Percentiles rank a stretch among this genome's conserved stretches.
Evolutionary conservation across 1,140 invertebrate species (phyloP).

Genomic region (Leptinotarsa undecemlineata): DNA sequence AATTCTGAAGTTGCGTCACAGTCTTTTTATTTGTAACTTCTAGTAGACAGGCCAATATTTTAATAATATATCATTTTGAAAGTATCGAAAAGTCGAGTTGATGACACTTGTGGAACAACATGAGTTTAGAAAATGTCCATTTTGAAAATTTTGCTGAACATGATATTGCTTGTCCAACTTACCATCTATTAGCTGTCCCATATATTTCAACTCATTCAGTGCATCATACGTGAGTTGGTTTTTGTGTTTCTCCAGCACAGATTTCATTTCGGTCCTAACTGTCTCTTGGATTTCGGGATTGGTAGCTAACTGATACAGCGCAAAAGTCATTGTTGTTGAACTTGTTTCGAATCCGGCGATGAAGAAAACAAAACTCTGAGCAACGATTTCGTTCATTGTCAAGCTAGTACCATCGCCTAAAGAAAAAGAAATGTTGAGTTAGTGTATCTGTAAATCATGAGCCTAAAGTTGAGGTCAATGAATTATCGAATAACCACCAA

Average conservation of each 20-base stretch:
- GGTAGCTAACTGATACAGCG: conserved; percentile 57
- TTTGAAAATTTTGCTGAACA: too few relatives aligned
- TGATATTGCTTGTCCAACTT: conserved; percentile 20
- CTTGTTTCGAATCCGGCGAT: conserved; percentile 62
- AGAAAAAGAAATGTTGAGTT: background rate
- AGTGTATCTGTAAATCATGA: too few relatives aligned
- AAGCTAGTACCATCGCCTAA: conserved; percentile 18
- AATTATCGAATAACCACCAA: too few relatives aligned
- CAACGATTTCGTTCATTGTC: conserved; percentile 45
- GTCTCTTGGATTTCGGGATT: conserved; percentile 58
- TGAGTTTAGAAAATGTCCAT: too few relatives aligned
- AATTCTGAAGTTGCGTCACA: too few relatives aligned
- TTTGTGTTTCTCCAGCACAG: conserved; percentile 55
- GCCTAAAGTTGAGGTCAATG: too few relatives aligned
- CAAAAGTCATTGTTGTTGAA: conserved; percentile 56
- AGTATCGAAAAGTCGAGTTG: background rate
- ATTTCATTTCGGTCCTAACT: conserved; percentile 57
- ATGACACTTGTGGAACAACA: background rate
- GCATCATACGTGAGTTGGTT: conserved; percentile 62
- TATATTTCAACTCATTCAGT: conserved; percentile 60
- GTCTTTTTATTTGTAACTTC: too few relatives aligned
- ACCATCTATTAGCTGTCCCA: conserved; percentile 54
- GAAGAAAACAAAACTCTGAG: conserved; percentile 57
- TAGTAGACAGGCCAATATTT: too few relatives aligned
- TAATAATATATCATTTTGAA: background rate